Percentiles rank a stretch among this genome's conserved stretches.
phyloP scores from a whole-genome alignment of 2,797 vertebrate genomes.

The Characodon lateralis region DNA sequence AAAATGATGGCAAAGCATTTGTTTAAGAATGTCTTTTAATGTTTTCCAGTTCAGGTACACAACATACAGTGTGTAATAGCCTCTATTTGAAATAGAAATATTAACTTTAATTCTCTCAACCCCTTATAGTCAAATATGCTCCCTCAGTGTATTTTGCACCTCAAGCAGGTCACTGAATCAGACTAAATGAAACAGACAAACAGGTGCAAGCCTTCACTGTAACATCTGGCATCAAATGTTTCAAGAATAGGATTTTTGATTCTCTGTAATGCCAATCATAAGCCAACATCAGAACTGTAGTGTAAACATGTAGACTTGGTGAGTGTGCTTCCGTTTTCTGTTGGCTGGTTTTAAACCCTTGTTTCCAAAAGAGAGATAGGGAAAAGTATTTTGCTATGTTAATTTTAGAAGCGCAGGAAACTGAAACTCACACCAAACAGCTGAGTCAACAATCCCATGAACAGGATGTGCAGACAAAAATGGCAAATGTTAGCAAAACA shows the following conservation, averaged over 20 bases:
- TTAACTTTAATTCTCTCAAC: slow-evolving; percentile 79
- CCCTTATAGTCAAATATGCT: slow-evolving; percentile 72
- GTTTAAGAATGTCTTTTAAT: slow-evolving; percentile 86
- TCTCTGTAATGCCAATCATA: slow-evolving; percentile 51
- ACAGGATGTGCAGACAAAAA: slow-evolving; percentile 57
- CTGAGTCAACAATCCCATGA: slow-evolving; percentile 52
- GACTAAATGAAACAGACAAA: slow-evolving; percentile 83
- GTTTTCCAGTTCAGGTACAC: slow-evolving; percentile 87
- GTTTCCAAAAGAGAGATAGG: slow-evolving; percentile 36
- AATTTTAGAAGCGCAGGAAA: slow-evolving; percentile 63
- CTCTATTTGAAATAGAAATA: slow-evolving; percentile 89
- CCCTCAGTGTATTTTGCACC: slow-evolving; percentile 76
- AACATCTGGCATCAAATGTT: slow-evolving; percentile 66
- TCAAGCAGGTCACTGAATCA: slow-evolving; percentile 79
- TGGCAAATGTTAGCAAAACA: slow-evolving; percentile 62
- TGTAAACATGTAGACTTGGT: slow-evolving; percentile 81
- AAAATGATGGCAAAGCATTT: slow-evolving; percentile 51
- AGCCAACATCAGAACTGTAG: slow-evolving; percentile 76
- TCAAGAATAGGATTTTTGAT: slow-evolving; percentile 74
- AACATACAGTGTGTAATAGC: slow-evolving; percentile 88
- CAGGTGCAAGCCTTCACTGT: slow-evolving; percentile 83
- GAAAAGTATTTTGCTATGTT: slow-evolving; percentile 48
- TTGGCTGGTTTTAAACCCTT: slow-evolving; percentile 62
- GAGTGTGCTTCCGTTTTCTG: slow-evolving; percentile 83
- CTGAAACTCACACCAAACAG: slow-evolving; percentile 66